phyloP scores from a whole-genome alignment of 1,140 invertebrate genomes.

The Uloborus diversus region DNA sequence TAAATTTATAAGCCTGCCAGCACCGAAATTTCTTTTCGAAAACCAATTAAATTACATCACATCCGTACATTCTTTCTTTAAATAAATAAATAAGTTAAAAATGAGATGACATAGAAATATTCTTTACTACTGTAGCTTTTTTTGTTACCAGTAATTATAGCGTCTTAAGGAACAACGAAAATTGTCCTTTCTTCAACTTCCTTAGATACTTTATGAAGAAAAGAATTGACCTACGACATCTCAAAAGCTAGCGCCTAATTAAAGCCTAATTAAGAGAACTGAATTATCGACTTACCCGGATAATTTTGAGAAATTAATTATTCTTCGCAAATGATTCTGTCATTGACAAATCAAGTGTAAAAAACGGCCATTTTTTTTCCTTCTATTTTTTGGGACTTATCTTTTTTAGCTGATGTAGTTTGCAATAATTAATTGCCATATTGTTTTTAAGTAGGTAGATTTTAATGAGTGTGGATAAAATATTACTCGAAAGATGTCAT shows the following conservation, averaged over 20 bases:
- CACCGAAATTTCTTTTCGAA: too few species aligned
- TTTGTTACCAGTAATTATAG: too few species aligned
- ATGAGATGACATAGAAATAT: conserved; percentile 2
- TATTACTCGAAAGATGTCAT: too few species aligned
- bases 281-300: background rate
- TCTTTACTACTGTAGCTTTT: too few species aligned
- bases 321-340: conserved; percentile 34
- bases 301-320: conserved; percentile 47
- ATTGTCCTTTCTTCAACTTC: too few species aligned
- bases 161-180: too few species aligned
- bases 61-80: too few species aligned
- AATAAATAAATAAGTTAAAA: too few species aligned
- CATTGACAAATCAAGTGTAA: conserved; percentile 26
- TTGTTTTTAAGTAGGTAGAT: background rate
- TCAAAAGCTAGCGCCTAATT: background rate
- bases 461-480: background rate
- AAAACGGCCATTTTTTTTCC: conserved; percentile 22
- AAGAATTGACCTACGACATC: background rate
- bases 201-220: background rate
- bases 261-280: background rate
- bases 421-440: background rate
- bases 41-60: too few species aligned
- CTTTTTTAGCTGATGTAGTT: background rate
- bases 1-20: too few species aligned
- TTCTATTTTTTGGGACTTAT: background rate